A percentile compares a stretch with the other conserved stretches of the same genome.
phyloP scores from a whole-genome alignment of 2,113 vertebrate species.

The Dasyornis broadbenti region DNA sequence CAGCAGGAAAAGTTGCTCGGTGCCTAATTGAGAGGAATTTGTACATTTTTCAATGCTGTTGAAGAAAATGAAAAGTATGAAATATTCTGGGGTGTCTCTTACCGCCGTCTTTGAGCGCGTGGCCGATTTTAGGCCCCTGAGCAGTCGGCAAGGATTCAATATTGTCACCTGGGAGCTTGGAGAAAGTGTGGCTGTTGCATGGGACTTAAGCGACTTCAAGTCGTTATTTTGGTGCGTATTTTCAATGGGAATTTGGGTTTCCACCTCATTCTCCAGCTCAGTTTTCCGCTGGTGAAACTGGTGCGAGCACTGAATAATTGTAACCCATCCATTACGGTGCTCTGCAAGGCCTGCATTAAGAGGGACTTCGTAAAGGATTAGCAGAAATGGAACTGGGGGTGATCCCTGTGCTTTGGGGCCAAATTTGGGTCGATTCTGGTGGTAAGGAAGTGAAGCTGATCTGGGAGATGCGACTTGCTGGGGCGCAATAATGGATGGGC shows the following conservation, averaged over 20 bases:
- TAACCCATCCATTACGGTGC: not conserved
- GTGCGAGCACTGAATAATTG: not conserved
- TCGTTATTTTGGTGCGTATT: not conserved
- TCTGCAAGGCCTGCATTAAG: not conserved
- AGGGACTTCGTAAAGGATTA: not conserved
- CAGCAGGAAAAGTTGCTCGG: not conserved
- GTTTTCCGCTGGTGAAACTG: not conserved
- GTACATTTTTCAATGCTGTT: not conserved
- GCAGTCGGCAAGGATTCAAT: not conserved
- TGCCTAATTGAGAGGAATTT: not conserved
- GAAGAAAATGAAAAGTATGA: not conserved
- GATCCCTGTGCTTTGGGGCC: not conserved
- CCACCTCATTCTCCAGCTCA: not conserved
- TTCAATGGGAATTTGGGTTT: not conserved
- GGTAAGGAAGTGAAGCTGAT: not conserved
- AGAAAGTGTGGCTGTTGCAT: not conserved
- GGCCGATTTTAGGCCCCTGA: not conserved
- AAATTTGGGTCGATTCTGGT: not conserved
- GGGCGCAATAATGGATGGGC: not conserved
- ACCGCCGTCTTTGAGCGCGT: fast-evolving
- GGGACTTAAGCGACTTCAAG: not conserved
- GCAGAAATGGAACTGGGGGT: not conserved
- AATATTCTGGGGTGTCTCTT: not conserved
- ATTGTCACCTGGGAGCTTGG: not conserved
- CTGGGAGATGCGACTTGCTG: not conserved